Evolutionary conservation across 2,888 invertebrate species (phyloP).

Genomic region (Limenitis camilla): DNA sequence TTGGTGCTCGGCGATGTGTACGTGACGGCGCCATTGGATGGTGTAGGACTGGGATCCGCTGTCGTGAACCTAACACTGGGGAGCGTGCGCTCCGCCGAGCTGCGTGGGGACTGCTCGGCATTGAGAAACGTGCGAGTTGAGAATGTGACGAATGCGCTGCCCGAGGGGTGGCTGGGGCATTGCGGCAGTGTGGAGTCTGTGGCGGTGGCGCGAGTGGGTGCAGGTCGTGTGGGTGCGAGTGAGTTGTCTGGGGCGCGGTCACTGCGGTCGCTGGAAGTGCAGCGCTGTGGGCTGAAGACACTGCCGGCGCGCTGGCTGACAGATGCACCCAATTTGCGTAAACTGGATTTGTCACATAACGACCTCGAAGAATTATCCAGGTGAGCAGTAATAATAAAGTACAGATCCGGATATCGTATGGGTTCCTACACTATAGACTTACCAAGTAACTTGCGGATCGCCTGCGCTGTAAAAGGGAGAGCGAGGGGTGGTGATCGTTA

Average conservation of each 20-base stretch:
- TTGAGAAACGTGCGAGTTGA: conserved; percentile 14
- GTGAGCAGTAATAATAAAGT: conserved; percentile 3
- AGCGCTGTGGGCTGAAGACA: conserved; percentile 7
- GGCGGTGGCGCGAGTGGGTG: neutral
- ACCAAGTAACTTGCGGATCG: neutral
- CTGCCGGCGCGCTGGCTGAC: conserved; percentile 20
- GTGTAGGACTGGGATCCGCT: conserved; percentile 11
- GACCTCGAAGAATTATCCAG: conserved; percentile 16
- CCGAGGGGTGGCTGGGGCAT: conserved; percentile 13
- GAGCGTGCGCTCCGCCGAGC: neutral
- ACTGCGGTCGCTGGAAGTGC: conserved; percentile 13
- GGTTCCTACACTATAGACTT: no score
- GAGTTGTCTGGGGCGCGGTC: conserved; percentile 12
- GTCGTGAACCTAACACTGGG: conserved; percentile 15
- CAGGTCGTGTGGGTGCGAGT: conserved; percentile 4
- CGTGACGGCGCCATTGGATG: conserved; percentile 19
- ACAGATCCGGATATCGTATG: no score
- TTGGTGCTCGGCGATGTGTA: conserved; percentile 15
- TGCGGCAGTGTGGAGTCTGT: conserved; percentile 5
- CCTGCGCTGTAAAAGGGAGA: conserved; percentile 19
- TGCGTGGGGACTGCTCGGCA: conserved; percentile 19
- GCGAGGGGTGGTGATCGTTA: no score
- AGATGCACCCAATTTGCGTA: conserved; percentile 12
- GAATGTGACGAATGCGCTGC: conserved; percentile 9
- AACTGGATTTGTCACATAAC: conserved; percentile 21